These are phyloP conservation scores for Dermatophagoides farinae DNA, from an alignment of 1,140 invertebrate species.

Conservation along the genomic window DNA sequence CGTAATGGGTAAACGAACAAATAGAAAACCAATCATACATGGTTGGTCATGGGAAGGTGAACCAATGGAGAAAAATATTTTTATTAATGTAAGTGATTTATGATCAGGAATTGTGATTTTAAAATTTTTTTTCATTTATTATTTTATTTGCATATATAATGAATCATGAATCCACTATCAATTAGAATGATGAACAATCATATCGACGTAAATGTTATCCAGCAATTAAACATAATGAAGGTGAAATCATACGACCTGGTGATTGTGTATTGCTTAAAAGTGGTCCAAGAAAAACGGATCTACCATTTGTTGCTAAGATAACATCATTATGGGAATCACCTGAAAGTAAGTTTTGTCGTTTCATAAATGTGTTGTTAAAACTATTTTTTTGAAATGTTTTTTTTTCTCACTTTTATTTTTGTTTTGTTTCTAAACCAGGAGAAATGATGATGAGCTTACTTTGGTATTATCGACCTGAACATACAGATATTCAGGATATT, in stretches of 20 bases:
- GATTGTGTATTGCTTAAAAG: constrained; percentile 72
- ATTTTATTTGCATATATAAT: neutral
- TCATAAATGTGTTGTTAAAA: constrained; percentile 14
- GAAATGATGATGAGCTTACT: constrained; percentile 91
- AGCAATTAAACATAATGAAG: constrained; percentile 60
- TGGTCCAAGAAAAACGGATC: constrained; percentile 53
- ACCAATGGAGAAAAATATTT: constrained; percentile 57
- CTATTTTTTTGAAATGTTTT: constrained; percentile 3
- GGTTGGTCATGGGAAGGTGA: constrained; percentile 78
- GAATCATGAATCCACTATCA: constrained; percentile 16
- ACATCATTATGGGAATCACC: constrained; percentile 82
- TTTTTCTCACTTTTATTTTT: neutral
- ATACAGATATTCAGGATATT: constrained; percentile 66
- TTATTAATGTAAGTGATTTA: constrained; percentile 53
- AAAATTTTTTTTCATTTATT: constrained; percentile 7
- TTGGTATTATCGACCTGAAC: constrained; percentile 94
- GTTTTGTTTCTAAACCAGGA: constrained; percentile 32
- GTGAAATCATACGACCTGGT: constrained; percentile 58
- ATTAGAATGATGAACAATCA: constrained; percentile 54
- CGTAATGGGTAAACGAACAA: neutral
- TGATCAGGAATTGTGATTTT: too few species aligned
- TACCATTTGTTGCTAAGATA: constrained; percentile 83
- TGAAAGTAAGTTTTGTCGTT: constrained; percentile 47
- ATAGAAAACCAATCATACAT: constrained; percentile 28
- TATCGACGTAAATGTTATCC: constrained; percentile 53